phyloP scores from a whole-genome alignment of 2,797 vertebrate genomes.

The Carduelis carduelis region DNA sequence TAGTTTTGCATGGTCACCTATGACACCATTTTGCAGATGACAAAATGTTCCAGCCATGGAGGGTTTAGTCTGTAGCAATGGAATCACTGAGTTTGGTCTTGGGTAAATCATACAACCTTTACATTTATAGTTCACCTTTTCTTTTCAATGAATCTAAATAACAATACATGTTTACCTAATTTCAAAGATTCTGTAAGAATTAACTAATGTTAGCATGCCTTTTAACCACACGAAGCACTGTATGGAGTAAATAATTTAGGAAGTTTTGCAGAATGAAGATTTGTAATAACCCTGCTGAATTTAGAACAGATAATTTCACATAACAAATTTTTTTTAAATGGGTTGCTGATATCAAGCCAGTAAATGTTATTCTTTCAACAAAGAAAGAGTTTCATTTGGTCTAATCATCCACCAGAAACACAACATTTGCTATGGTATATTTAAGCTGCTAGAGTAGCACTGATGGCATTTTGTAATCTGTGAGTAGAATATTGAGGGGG shows the following conservation, averaged over 20 bases:
- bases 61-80: neutral
- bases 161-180: neutral
- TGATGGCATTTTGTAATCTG: neutral
- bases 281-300: neutral
- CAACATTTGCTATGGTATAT: neutral
- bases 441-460: neutral
- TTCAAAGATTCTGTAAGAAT: neutral
- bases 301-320: neutral
- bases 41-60: neutral
- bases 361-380: neutral
- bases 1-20: neutral
- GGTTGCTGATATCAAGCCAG: neutral
- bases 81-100: neutral
- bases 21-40: neutral
- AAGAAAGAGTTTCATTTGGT: neutral
- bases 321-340: neutral
- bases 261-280: neutral
- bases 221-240: neutral
- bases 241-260: neutral
- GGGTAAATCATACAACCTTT: neutral
- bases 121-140: neutral
- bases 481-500: neutral
- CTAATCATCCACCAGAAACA: neutral
- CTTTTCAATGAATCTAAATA: neutral
- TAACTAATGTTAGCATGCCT: neutral